Evolutionary conservation across 2,888 invertebrate species (phyloP).

Genomic region (Anodontia alba): DNA sequence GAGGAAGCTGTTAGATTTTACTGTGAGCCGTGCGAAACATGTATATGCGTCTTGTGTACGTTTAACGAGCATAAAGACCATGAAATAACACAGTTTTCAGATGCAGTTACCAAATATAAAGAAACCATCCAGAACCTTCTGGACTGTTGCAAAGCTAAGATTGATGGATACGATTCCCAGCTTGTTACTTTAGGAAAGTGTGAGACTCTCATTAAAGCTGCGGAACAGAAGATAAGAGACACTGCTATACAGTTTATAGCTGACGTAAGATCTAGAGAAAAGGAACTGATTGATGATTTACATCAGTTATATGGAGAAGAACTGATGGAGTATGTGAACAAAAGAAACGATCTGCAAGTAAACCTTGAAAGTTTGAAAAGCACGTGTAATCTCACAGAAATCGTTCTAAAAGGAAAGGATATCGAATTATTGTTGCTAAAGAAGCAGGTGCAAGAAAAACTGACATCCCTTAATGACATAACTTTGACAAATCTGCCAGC

Average conservation of each 20-base stretch:
- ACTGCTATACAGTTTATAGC: constrained; percentile 83
- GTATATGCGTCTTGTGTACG: constrained; percentile 85
- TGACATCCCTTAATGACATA: constrained; percentile 79
- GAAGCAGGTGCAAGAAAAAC: constrained; percentile 85
- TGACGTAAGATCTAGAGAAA: constrained; percentile 83
- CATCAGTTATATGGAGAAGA: constrained; percentile 83
- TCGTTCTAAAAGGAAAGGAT: constrained; percentile 85
- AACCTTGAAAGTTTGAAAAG: constrained; percentile 83
- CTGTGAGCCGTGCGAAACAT: constrained; percentile 85
- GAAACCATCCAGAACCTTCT: constrained; percentile 82
- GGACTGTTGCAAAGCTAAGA: constrained; percentile 81
- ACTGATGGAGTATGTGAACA: constrained; percentile 82
- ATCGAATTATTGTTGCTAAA: constrained; percentile 85
- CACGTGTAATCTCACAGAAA: constrained; percentile 84
- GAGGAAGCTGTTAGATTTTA: constrained; percentile 85
- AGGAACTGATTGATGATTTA: constrained; percentile 83
- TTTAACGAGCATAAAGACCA: constrained; percentile 85
- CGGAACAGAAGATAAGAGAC: constrained; percentile 83
- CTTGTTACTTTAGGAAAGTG: constrained; percentile 78
- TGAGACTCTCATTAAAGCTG: constrained; percentile 82
- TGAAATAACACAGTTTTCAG: constrained; percentile 82
- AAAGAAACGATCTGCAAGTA: constrained; percentile 79
- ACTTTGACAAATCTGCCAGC: constrained; percentile 80
- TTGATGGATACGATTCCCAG: constrained; percentile 81
- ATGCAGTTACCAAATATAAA: constrained; percentile 84